These are phyloP conservation scores for Brachyrhaphis roseni DNA, from an alignment of 2,797 vertebrate species.

Conservation along the genomic window DNA sequence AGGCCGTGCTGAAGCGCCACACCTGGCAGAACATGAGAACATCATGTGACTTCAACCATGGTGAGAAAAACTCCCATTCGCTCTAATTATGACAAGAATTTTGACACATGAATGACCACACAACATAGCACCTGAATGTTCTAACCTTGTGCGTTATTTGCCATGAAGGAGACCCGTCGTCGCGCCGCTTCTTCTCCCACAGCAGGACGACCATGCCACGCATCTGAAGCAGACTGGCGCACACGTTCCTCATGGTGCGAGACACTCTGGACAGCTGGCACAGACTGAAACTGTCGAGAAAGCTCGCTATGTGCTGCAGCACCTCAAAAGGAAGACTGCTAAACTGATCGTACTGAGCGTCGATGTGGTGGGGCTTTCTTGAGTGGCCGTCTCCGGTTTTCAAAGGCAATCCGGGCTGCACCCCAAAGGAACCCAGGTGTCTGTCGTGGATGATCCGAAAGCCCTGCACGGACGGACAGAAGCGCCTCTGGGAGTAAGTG, in stretches of 20 bases:
- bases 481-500: slow-evolving; percentile 95
- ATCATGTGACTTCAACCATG: neutral
- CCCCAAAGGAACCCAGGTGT: slow-evolving; percentile 94
- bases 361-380: slow-evolving; percentile 74
- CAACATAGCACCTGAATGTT: neutral
- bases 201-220: slow-evolving; percentile 97
- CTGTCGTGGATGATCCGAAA: slow-evolving; percentile 96
- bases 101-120: neutral
- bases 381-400: slow-evolving; percentile 73
- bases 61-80: neutral
- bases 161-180: slow-evolving; percentile 90
- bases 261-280: slow-evolving; percentile 96
- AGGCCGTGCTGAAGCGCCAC: slow-evolving; percentile 98
- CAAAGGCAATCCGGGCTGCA: slow-evolving; percentile 86
- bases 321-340: slow-evolving; percentile 95
- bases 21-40: slow-evolving; percentile 78
- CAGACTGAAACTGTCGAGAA: slow-evolving; percentile 96
- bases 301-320: slow-evolving; percentile 92
- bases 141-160: slow-evolving; percentile 95
- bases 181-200: slow-evolving; percentile 90
- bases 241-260: slow-evolving; percentile 94
- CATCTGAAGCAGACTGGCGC: slow-evolving; percentile 93
- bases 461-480: slow-evolving; percentile 96
- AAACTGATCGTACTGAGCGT: slow-evolving; percentile 85
- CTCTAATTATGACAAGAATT: neutral